Percentiles rank a stretch among this genome's conserved stretches.
These are phyloP conservation scores for Parnassius smintheus DNA, from an alignment of 2,888 invertebrate species.

Conservation along the genomic window DNA sequence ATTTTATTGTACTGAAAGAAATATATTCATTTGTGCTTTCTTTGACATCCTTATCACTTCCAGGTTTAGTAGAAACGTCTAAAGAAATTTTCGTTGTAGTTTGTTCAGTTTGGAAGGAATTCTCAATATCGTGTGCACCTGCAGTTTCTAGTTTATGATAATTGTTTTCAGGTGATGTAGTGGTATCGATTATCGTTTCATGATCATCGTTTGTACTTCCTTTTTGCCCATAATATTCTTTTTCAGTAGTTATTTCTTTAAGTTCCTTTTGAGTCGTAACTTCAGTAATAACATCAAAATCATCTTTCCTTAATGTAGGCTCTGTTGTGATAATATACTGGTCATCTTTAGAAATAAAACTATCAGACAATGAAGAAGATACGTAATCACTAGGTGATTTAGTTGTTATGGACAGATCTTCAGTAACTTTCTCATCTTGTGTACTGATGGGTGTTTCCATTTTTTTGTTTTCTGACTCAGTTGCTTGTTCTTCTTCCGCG, in stretches of 20 bases:
- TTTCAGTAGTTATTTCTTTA: conserved; percentile 25
- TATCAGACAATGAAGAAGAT: conserved; percentile 19
- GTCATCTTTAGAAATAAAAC: conserved; percentile 34
- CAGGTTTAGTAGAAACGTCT: conserved; percentile 35
- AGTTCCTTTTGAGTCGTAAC: conserved; percentile 28
- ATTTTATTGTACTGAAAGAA: conserved; percentile 24
- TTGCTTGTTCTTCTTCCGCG: conserved; percentile 39
- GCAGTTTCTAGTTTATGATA: conserved; percentile 6
- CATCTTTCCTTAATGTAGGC: conserved; percentile 35
- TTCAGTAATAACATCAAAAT: conserved; percentile 30
- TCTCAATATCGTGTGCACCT: neutral
- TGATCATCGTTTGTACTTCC: conserved; percentile 26
- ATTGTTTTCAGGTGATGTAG: conserved; percentile 14
- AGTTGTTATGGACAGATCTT: conserved; percentile 29
- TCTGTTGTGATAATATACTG: conserved; percentile 39
- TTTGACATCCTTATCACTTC: conserved; percentile 34
- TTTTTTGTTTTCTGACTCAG: conserved; percentile 25
- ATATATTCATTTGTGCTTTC: conserved; percentile 32
- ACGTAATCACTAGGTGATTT: conserved; percentile 18
- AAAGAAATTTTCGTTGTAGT: conserved; percentile 4
- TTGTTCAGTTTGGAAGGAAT: conserved; percentile 1
- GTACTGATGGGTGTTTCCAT: conserved; percentile 24
- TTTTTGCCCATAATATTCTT: conserved; percentile 27
- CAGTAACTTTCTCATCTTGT: conserved; percentile 25
- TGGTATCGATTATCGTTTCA: conserved; percentile 25